Percentiles rank a stretch among this genome's conserved stretches.
Conservation (phyloP, 2,797 vertebrate genomes). For the Argyrosomus regius region DNA sequence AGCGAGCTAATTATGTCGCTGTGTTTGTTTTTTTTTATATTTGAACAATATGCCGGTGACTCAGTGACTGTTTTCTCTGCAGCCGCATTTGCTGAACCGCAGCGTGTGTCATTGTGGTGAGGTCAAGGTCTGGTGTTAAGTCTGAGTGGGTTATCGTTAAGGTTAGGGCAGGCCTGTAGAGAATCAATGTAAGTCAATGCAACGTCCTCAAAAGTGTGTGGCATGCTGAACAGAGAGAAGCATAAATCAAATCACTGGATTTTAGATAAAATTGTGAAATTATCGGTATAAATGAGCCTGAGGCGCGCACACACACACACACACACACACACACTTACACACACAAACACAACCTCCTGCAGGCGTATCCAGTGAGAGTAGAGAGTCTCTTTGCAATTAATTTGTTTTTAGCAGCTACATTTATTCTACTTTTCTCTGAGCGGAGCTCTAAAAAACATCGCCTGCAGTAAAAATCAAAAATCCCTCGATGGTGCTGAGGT, state of each 20-base stretch:
- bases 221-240: not conserved
- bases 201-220: not conserved
- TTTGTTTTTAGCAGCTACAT: constrained; percentile 29
- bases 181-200: constrained; percentile 5
- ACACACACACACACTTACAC: constrained; percentile 5
- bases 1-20: not conserved
- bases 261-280: not conserved
- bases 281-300: constrained; percentile 24
- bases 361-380: constrained; percentile 14
- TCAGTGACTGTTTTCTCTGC: not conserved
- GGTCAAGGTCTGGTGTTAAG: not conserved
- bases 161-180: not conserved
- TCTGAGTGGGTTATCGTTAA: constrained; percentile 1
- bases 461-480: not conserved
- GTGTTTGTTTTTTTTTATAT: constrained; percentile 3
- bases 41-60: not conserved
- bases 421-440: constrained; percentile 16
- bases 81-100: not conserved
- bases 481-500: not conserved
- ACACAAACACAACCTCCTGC: constrained; percentile 4
- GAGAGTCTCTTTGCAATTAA: constrained; percentile 45
- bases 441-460: constrained; percentile 12
- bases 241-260: not conserved
- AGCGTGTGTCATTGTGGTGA: not conserved
- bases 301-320: constrained; percentile 4